These are phyloP conservation scores for Sthenelais limicola DNA, from an alignment of 2,888 invertebrate species.

Conservation along the genomic window DNA sequence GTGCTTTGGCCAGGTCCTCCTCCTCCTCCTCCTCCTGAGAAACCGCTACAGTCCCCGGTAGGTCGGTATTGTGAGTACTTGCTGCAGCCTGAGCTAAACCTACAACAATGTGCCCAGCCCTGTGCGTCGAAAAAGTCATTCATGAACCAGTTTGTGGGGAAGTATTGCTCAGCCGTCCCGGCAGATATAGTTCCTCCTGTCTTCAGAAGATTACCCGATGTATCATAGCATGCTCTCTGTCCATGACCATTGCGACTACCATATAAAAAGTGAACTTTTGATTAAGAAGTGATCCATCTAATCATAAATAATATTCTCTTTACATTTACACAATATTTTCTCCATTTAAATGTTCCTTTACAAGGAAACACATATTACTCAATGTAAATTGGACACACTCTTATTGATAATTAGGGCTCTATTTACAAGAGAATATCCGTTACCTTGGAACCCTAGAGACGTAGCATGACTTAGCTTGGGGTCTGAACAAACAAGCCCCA, in stretches of 20 bases:
- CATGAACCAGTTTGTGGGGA: conserved; percentile 23
- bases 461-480: not conserved
- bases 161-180: not conserved
- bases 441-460: not conserved
- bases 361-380: too few relatives aligned
- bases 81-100: not conserved
- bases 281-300: not conserved
- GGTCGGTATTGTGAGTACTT: not conserved
- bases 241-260: not conserved
- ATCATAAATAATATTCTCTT: too few relatives aligned
- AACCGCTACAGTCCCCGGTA: not conserved
- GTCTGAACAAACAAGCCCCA: conserved; percentile 4
- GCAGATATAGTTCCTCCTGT: not conserved
- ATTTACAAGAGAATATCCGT: too few relatives aligned
- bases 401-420: too few relatives aligned
- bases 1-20: too few relatives aligned
- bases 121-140: conserved; percentile 3
- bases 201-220: not conserved
- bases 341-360: too few relatives aligned
- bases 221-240: conserved; percentile 7
- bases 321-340: too few relatives aligned
- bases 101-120: conserved; percentile 10
- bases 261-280: not conserved
- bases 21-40: too few relatives aligned
- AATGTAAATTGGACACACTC: too few relatives aligned